Evolutionary conservation across 2,113 vertebrate species (phyloP).

Genomic region (Pluvialis apricaria): DNA sequence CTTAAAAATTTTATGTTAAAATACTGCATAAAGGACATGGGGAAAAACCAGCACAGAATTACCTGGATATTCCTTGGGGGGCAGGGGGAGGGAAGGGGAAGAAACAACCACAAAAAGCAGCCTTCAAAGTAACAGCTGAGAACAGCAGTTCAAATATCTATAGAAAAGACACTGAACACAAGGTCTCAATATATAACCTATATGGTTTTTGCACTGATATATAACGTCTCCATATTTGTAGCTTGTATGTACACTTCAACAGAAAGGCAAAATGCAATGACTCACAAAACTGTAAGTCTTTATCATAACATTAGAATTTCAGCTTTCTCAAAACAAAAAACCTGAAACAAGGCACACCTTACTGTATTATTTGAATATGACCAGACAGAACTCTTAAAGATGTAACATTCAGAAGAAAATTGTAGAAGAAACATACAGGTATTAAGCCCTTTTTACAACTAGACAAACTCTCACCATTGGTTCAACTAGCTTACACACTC

Average conservation of each 20-base stretch:
- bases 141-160: not conserved
- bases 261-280: not conserved
- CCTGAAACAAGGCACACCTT: not conserved
- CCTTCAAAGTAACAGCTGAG: not conserved
- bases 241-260: not conserved
- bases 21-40: not conserved
- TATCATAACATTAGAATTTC: not conserved
- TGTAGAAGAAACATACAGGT: not conserved
- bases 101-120: not conserved
- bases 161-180: not conserved
- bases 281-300: not conserved
- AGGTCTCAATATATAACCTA: not conserved
- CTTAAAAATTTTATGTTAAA: not conserved
- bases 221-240: not conserved
- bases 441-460: not conserved
- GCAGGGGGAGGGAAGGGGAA: too few relatives aligned
- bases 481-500: not conserved
- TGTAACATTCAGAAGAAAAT: not conserved
- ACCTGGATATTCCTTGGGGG: not conserved
- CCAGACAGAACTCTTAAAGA: not conserved
- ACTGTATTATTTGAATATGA: not conserved
- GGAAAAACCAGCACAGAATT: not conserved
- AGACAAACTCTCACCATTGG: not conserved
- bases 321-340: not conserved
- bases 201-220: not conserved